Base-by-base conservation (phyloP, 2,888 invertebrate species). In the Cataglyphis cursor region DNA sequence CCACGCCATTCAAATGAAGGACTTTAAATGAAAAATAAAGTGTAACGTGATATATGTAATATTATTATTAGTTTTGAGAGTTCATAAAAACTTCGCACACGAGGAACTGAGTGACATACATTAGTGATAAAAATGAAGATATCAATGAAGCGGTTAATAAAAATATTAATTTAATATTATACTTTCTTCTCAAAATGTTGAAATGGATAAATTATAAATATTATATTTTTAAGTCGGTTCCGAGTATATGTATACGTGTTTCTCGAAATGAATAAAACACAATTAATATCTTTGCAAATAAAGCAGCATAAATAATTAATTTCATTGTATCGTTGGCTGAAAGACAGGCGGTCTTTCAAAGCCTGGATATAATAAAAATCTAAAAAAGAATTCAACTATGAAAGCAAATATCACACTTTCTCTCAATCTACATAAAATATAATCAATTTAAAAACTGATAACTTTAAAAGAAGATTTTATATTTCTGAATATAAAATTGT, bases 1-100 rank as follows among this genome's bases (percentile, higher is more conserved):
- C 21, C 18, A 31, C 44, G 44, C 21, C 12, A 70, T 59, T 70
- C 21, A 44, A 70, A 70, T 59, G 15, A 57, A 18, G 31, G 31
- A 59, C 35, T 59, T 78, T 70, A 57, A 78, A 70, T 70, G 21
- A 15, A 59, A 78, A 35, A 44, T 57, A 68, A 78, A 70, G 35
- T 54, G 1, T 57, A 76, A 68, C 41, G 6, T 68, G 31, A 66
- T 70, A 57, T 24, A 57, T 38, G 44, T 54, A 76, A 76, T 66
- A 24, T 31, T 21, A 76, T 54, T 54, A 66, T 44, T 21, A 28
- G 18, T 31, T 70, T 44, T 59, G 31, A 78, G 31, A 78, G 9
- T 9, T 41, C 1, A 21, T 3, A 3, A 38, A 28, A 38, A 66
- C 1, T 41, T 54, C 4, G 15, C 44, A 12, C 6, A 51, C 21